phyloP scores from a whole-genome alignment of 2,113 vertebrate species.

The Cochlearius cochlearius region DNA sequence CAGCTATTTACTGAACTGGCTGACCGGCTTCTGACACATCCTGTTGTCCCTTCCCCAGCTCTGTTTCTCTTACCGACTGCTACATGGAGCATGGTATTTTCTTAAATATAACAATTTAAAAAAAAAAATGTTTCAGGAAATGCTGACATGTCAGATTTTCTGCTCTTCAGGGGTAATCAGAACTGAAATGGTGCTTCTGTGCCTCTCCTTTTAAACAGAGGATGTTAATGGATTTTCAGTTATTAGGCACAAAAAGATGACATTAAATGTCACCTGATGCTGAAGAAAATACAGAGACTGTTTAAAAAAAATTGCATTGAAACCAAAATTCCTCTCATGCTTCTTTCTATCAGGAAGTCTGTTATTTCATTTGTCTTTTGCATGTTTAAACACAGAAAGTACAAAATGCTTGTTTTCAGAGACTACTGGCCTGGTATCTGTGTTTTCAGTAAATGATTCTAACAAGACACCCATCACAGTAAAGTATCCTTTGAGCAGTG shows the following conservation, averaged over 20 bases:
- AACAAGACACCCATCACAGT: not conserved
- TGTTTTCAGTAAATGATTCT: not conserved
- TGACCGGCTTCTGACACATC: not conserved
- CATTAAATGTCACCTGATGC: not conserved
- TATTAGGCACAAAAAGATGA: not conserved
- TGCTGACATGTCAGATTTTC: not conserved
- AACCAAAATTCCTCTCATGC: not conserved
- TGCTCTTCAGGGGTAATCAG: not conserved
- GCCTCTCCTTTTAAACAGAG: not conserved
- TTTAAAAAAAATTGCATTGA: not conserved
- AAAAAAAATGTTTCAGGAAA: not conserved
- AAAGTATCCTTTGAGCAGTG: not conserved
- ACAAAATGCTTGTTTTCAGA: not conserved
- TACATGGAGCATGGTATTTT: not conserved
- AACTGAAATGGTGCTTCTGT: not conserved
- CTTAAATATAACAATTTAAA: slow-evolving; percentile 32
- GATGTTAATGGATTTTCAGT: slow-evolving; percentile 14
- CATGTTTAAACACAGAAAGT: not conserved
- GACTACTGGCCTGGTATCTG: not conserved
- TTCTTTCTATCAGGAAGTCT: not conserved
- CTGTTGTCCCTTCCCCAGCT: not conserved
- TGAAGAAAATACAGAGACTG: not conserved
- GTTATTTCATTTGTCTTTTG: not conserved
- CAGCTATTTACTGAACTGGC: not conserved
- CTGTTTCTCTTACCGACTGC: not conserved